phyloP scores from a whole-genome alignment of 1,140 invertebrate genomes.

The Chelonus insularis region DNA sequence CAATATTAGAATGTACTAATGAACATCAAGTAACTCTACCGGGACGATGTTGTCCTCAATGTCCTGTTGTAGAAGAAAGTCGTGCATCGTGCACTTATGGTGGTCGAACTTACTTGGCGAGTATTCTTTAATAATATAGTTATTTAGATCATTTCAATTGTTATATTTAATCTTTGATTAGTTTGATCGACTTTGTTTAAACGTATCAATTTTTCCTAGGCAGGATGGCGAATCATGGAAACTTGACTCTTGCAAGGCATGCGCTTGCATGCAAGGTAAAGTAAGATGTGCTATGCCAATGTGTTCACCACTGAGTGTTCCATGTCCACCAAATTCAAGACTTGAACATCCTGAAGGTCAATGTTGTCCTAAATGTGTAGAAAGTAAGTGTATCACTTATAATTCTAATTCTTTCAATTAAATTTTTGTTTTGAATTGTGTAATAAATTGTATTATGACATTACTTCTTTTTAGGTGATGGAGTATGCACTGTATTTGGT shows the following conservation, averaged over 20 bases:
- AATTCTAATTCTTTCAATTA: background rate
- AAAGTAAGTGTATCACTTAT: slow-evolving; percentile 62
- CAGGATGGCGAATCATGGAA: slow-evolving; percentile 87
- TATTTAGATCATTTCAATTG: background rate
- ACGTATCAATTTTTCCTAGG: slow-evolving; percentile 55
- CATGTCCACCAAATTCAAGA: slow-evolving; percentile 75
- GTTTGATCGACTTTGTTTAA: no score
- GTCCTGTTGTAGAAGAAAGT: slow-evolving; percentile 66
- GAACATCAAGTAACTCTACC: slow-evolving; percentile 68
- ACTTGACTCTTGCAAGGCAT: slow-evolving; percentile 83
- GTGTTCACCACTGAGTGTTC: slow-evolving; percentile 66
- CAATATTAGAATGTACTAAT: slow-evolving; percentile 76
- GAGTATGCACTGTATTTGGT: slow-evolving; percentile 89
- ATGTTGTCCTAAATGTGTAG: slow-evolving; percentile 85
- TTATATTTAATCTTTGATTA: no score
- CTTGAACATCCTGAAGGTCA: slow-evolving; percentile 72
- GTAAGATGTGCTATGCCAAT: slow-evolving; percentile 78
- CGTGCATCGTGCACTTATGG: slow-evolving; percentile 67
- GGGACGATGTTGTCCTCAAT: slow-evolving; percentile 78
- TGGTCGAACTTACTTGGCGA: slow-evolving; percentile 70
- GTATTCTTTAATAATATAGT: slow-evolving; percentile 39
- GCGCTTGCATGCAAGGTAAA: slow-evolving; percentile 77
- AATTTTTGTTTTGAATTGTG: background rate
- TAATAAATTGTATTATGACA: no score
- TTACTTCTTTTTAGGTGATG: slow-evolving; percentile 66